phyloP scores from a whole-genome alignment of 2,113 vertebrate species.

The Saguinus imperator region DNA sequence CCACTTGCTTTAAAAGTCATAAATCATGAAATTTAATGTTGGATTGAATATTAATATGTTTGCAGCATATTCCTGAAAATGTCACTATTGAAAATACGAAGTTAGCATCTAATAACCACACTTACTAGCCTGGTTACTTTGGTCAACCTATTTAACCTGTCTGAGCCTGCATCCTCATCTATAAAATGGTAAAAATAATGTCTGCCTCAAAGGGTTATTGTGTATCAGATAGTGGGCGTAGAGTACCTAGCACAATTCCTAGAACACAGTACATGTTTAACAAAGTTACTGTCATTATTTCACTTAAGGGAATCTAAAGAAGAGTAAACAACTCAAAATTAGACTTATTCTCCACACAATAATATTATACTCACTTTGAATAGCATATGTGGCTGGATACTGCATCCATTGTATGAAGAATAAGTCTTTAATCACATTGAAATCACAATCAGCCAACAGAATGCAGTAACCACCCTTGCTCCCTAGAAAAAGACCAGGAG shows the following conservation, averaged over 20 bases:
- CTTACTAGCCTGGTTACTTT: neutral
- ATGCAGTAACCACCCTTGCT: neutral
- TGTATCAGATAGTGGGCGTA: neutral
- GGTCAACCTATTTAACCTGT: neutral
- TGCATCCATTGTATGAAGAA: neutral
- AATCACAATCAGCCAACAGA: neutral
- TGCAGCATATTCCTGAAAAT: neutral
- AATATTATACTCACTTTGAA: neutral
- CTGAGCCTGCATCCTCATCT: neutral
- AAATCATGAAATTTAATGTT: neutral
- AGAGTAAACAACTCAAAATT: neutral
- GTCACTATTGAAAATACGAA: neutral
- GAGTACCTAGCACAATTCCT: neutral
- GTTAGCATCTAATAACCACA: neutral
- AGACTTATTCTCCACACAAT: neutral
- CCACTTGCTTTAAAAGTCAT: neutral
- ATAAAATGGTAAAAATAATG: neutral
- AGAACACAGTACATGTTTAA: neutral
- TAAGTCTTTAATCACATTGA: neutral
- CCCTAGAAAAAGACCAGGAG: slow-evolving; percentile 6
- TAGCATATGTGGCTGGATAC: neutral
- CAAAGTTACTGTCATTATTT: neutral
- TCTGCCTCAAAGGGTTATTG: neutral
- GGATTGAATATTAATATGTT: neutral
- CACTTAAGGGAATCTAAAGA: neutral